Evolutionary conservation across 2,797 vertebrate species (phyloP).

Genomic region (Labroides dimidiatus): DNA sequence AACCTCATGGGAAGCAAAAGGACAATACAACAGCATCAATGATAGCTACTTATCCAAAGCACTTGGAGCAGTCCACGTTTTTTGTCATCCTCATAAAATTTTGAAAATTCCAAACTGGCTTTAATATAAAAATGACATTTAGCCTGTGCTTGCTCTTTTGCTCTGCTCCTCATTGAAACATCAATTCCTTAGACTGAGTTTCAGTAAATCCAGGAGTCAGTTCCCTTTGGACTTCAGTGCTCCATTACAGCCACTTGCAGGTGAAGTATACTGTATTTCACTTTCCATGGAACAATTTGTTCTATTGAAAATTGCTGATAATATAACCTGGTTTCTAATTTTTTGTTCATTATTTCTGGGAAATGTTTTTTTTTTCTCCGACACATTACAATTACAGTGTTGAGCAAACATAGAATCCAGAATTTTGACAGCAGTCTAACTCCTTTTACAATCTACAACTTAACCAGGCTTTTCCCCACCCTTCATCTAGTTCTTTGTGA

Average conservation of each 20-base stretch:
- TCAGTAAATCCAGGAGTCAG: constrained; percentile 88
- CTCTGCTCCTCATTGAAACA: constrained; percentile 65
- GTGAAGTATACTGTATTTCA: constrained; percentile 69
- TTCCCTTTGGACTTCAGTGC: constrained; percentile 86
- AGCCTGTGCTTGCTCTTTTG: constrained; percentile 58
- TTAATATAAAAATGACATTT: not conserved
- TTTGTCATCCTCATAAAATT: not conserved
- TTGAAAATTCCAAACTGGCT: not conserved
- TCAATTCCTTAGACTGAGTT: constrained; percentile 71
- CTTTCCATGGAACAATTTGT: constrained; percentile 61
- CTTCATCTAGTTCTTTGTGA: constrained; percentile 54
- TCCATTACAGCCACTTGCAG: constrained; percentile 82
- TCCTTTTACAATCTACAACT: constrained; percentile 42
- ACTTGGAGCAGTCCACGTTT: too few relatives aligned
- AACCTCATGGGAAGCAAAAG: too few relatives aligned
- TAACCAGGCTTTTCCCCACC: constrained; percentile 46
- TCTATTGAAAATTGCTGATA: constrained; percentile 63
- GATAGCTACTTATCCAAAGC: too few relatives aligned
- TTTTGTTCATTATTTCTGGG: constrained; percentile 20
- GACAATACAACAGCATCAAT: too few relatives aligned
- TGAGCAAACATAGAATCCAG: constrained; percentile 56
- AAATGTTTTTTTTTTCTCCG: not conserved
- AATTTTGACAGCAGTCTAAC: constrained; percentile 58
- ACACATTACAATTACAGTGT: constrained; percentile 9
- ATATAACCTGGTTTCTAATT: constrained; percentile 54